These are phyloP conservation scores for Parauchenoglanis ngamensis DNA, from an alignment of 2,797 vertebrate species.

Conservation along the genomic window DNA sequence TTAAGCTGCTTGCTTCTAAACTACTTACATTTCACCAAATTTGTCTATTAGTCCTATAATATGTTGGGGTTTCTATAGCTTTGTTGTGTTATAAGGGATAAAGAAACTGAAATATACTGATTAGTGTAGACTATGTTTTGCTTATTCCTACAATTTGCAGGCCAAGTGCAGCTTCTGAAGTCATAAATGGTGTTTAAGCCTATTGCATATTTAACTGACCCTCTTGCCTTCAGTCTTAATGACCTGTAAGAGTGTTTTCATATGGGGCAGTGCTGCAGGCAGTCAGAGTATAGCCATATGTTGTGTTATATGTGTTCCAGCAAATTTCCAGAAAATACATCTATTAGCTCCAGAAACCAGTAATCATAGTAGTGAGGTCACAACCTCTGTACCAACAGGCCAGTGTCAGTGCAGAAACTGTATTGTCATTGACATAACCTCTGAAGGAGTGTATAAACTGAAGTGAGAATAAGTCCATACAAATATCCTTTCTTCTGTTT, in stretches of 20 bases:
- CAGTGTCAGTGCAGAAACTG: not conserved
- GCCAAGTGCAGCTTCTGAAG: slow-evolving; percentile 7
- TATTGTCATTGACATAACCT: slow-evolving; percentile 8
- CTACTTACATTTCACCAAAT: not conserved
- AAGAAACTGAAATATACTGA: not conserved
- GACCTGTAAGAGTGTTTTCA: slow-evolving; percentile 25
- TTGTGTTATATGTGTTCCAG: not conserved
- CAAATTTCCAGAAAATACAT: slow-evolving; percentile 33
- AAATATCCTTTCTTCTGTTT: not conserved
- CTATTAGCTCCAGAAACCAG: slow-evolving; percentile 22
- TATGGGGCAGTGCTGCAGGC: slow-evolving; percentile 18
- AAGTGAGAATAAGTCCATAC: not conserved
- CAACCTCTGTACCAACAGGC: slow-evolving; percentile 27
- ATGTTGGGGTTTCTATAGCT: not conserved
- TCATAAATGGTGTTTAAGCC: not conserved
- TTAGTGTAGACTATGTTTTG: not conserved
- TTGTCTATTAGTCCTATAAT: not conserved
- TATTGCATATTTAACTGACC: slow-evolving; percentile 3
- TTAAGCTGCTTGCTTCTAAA: not conserved
- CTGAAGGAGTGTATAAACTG: not conserved
- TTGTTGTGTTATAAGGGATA: not conserved
- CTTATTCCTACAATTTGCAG: not conserved
- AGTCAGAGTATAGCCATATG: slow-evolving; percentile 14
- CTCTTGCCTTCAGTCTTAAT: not conserved
- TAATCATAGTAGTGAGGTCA: slow-evolving; percentile 27